Conservation (phyloP, 2,888 invertebrate species). For the Dorcus parallelipipedus region DNA sequence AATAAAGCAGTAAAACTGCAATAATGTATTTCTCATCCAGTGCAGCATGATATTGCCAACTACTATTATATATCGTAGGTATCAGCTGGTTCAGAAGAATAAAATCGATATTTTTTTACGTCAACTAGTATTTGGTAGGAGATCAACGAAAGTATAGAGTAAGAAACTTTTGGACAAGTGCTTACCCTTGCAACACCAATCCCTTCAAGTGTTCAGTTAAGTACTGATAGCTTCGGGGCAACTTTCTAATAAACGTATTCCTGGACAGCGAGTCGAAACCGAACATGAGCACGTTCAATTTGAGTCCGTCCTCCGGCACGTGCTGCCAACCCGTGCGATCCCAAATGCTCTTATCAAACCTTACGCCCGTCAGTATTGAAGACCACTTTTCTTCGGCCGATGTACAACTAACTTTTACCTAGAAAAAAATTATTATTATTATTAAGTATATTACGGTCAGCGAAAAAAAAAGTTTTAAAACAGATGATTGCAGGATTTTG, state of each 20-base stretch:
- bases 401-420: constrained; percentile 64
- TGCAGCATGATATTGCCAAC: too few species aligned
- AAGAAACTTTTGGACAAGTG: too few species aligned
- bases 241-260: constrained; percentile 73
- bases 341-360: constrained; percentile 49
- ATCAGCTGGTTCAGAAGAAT: not conserved
- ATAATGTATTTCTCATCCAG: too few species aligned
- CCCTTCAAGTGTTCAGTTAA: constrained; percentile 60
- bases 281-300: constrained; percentile 75
- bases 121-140: too few species aligned
- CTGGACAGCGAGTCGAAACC: constrained; percentile 87
- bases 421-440: not conserved
- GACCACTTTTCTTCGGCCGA: constrained; percentile 59
- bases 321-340: constrained; percentile 51
- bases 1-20: too few species aligned
- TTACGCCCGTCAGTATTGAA: constrained; percentile 63
- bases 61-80: too few species aligned
- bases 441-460: not conserved
- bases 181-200: constrained; percentile 65
- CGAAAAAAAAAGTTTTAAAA: not conserved
- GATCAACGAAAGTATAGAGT: too few species aligned
- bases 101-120: not conserved
- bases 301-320: constrained; percentile 50
- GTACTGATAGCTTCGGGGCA: constrained; percentile 72
- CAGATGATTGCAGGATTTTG: too few species aligned